These are phyloP conservation scores for Parotocinclus haroldoi DNA, from an alignment of 2,797 vertebrate species.

Conservation along the genomic window DNA sequence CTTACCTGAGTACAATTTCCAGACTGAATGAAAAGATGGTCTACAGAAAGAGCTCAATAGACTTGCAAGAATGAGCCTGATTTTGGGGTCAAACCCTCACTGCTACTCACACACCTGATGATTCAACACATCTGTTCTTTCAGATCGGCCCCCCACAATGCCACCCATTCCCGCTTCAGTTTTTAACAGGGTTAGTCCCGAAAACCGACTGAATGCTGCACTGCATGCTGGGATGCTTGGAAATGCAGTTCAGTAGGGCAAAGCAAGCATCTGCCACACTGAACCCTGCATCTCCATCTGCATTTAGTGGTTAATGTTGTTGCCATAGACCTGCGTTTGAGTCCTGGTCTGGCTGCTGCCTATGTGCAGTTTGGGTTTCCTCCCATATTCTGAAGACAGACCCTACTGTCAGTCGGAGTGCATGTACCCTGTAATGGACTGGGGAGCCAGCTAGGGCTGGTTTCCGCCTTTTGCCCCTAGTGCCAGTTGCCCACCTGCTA, in stretches of 20 bases:
- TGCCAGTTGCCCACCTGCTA: too few species aligned
- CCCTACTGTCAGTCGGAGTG: too few species aligned
- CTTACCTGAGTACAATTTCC: slow-evolving; percentile 27
- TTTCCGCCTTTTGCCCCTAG: too few species aligned
- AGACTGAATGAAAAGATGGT: slow-evolving; percentile 2
- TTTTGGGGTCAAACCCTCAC: slow-evolving; percentile 16
- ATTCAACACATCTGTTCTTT: not conserved
- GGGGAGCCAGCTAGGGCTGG: too few species aligned
- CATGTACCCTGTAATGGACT: too few species aligned
- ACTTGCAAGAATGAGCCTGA: not conserved
- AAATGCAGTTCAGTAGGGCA: not conserved
- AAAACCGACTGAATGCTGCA: not conserved
- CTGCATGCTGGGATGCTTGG: not conserved
- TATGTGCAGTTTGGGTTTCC: too few species aligned
- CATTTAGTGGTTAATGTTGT: too few species aligned
- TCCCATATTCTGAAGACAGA: too few species aligned
- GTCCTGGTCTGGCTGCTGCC: too few species aligned
- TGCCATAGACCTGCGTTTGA: too few species aligned
- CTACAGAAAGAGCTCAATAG: slow-evolving; percentile 1
- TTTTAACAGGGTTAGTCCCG: slow-evolving; percentile 3
- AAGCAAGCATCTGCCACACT: not conserved
- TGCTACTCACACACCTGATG: not conserved
- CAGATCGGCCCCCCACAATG: not conserved
- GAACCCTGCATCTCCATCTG: too few species aligned
- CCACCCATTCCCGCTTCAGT: slow-evolving; percentile 6